Evolutionary conservation across 2,888 invertebrate species (phyloP), one percentile per base, ranked within the genome.

Genomic region (Idaea straminata): DNA sequence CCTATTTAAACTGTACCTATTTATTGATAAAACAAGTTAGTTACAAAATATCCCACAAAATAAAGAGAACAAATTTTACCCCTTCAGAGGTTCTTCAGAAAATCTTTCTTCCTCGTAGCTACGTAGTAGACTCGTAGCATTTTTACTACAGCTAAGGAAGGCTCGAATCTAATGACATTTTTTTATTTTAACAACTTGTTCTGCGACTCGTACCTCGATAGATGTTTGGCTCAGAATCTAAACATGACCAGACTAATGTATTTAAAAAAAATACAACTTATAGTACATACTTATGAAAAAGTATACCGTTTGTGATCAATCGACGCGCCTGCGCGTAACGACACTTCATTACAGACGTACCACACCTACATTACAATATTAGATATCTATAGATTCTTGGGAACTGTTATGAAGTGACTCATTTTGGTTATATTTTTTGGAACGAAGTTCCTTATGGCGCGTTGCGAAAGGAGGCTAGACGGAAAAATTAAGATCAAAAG

Each of bases 211-310:
- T 84, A 81, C 82, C 4, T 5, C 6, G 13, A 6, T 15, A 47
- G 62, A 69, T 65, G 76, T 78, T 76, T 76, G 77, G 78, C 79
- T 71, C 72, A 69, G 72, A 71, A 72, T 71, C 68, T 67, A 76
- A 73, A 80, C 83, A 83, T 85, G 85, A 83, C 74, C 68, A 68
- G 85, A 81, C 63, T 75, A 82, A 83, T 79, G 74, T 59, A 6
- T 57, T 60, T 61, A 63, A 68, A 68, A 71, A n/a, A 68, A 66
- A 66, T 66, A 47, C 47, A 0, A 5, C 47, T 47, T 47, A 47
- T 47, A 47, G 47, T 47, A 47, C 47, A 47, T 47, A 47, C 47
- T 63, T 68, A 69, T 67, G 66, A 64, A 73, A 73, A 71, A 65
- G 64, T 65, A 66, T 67, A 72, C 69, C 67, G 68, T 67, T 71